A percentile compares a stretch with the other conserved stretches of the same genome.
phyloP scores from a whole-genome alignment of 2,888 invertebrate genomes.

The Lydus trimaculatus region DNA sequence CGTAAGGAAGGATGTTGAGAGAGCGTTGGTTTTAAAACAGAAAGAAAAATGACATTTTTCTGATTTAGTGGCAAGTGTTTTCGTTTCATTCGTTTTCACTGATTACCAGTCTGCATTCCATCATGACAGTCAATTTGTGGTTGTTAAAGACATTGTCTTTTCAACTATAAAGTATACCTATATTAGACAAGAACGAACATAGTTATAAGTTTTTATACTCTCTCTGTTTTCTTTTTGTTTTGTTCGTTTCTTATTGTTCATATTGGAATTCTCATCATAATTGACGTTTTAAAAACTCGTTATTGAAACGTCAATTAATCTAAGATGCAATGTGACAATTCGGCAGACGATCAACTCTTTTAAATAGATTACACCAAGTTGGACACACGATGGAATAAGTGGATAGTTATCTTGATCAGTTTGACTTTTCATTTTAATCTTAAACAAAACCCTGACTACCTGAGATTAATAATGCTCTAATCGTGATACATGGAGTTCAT shows the following conservation, averaged over 20 bases:
- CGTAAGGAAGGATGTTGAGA: background rate
- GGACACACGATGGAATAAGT: constrained; percentile 5
- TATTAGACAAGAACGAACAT: background rate
- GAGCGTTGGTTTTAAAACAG: background rate
- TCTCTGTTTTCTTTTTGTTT: background rate
- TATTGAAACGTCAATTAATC: constrained; percentile 55
- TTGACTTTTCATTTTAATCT: background rate
- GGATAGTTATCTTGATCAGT: constrained; percentile 3
- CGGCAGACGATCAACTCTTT: constrained; percentile 37
- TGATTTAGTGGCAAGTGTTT: background rate
- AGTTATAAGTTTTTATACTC: background rate
- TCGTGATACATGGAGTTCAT: background rate
- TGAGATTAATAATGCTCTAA: background rate
- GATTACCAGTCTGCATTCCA: constrained; percentile 7
- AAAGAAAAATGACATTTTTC: background rate
- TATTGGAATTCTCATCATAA: constrained; percentile 31
- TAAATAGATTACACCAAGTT: constrained; percentile 21
- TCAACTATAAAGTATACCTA: background rate
- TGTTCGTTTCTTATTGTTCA: background rate
- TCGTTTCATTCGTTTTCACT: background rate
- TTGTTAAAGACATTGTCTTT: constrained; percentile 34
- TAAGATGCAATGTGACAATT: constrained; percentile 48
- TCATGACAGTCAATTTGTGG: constrained; percentile 48
- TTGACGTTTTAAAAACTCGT: constrained; percentile 55
- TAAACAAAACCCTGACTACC: background rate